Evolutionary conservation across 92 coral and sea anemone species (phyloP).

Genomic region (Phenganax marumi): DNA sequence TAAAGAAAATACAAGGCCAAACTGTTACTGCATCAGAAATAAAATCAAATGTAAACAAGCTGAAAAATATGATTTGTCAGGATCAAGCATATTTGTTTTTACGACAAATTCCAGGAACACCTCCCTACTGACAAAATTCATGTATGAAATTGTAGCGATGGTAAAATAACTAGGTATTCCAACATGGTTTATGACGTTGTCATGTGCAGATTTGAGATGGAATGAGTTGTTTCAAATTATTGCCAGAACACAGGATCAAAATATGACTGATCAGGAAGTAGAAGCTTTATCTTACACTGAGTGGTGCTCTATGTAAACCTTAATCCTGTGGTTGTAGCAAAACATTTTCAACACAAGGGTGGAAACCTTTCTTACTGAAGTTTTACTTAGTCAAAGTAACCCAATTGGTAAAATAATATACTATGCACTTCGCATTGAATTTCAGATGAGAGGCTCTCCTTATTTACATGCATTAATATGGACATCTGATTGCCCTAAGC

Average conservation of each 20-base stretch:
- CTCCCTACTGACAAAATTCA: no score
- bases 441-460: no score
- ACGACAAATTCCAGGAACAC: conserved; percentile 58
- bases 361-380: no score
- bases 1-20: conserved; percentile 52
- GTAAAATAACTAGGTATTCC: conserved; percentile 61
- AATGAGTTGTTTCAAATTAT: no score
- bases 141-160: conserved; percentile 57
- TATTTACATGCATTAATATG: no score
- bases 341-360: no score
- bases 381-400: neutral
- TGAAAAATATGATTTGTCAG: conserved; percentile 45
- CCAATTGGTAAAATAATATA: neutral
- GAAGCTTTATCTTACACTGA: no score
- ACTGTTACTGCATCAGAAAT: conserved; percentile 59
- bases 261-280: conserved; percentile 52
- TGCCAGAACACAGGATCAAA: conserved; percentile 36
- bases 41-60: conserved; percentile 39
- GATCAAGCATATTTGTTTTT: conserved; percentile 61
- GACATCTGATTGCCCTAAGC: no score
- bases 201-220: conserved; percentile 64
- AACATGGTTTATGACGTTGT: conserved; percentile 66
- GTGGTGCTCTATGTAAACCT: no score
- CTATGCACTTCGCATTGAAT: no score
- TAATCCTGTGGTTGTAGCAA: no score